These are phyloP conservation scores for Podocnemis expansa DNA, from an alignment of 2,113 vertebrate species.

Conservation along the genomic window DNA sequence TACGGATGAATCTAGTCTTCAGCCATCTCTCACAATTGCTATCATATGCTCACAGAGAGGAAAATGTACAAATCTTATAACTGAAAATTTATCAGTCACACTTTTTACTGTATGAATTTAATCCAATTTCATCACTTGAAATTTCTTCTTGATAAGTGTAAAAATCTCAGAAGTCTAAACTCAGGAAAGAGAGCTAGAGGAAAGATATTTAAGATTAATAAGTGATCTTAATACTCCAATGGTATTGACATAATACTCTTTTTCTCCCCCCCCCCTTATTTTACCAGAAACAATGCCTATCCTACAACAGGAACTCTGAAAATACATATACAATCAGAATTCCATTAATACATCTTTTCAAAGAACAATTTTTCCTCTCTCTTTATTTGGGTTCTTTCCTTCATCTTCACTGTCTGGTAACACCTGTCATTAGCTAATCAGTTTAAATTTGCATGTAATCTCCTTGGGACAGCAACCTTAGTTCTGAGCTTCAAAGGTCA, in stretches of 20 bases:
- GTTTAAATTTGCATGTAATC: not conserved
- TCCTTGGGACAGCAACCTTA: not conserved
- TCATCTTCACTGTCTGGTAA: not conserved
- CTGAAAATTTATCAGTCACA: not conserved
- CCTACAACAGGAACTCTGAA: not conserved
- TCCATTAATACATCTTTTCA: not conserved
- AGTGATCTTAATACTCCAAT: not conserved
- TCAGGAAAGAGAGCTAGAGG: not conserved
- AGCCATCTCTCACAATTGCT: not conserved
- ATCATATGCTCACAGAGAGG: not conserved
- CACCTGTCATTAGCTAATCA: not conserved
- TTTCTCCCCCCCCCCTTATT: no score
- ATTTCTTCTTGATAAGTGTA: not conserved
- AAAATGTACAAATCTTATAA: not conserved
- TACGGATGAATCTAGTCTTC: not conserved
- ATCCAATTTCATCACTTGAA: not conserved
- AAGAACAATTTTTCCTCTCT: not conserved
- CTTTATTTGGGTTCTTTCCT: not conserved
- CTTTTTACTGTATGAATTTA: not conserved
- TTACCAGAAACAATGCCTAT: not conserved
- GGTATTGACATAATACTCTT: not conserved
- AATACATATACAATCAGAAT: not conserved
- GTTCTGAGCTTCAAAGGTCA: not conserved
- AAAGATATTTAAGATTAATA: not conserved
- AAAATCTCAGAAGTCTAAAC: not conserved